phyloP scores from a whole-genome alignment of 2,797 vertebrate species.

The Phataginus tricuspis region DNA sequence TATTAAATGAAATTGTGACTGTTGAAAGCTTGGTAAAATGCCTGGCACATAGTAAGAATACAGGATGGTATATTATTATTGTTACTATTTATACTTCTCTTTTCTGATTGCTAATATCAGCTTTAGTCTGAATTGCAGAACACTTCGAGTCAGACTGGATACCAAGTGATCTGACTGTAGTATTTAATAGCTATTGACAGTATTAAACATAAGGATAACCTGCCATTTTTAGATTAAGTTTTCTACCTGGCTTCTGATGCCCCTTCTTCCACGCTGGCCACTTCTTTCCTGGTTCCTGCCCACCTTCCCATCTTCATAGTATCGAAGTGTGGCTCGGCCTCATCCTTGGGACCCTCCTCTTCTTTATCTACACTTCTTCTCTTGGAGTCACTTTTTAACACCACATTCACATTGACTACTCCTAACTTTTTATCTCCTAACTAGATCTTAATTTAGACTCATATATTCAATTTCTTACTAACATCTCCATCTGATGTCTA shows the following conservation, averaged over 20 bases:
- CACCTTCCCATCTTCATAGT: neutral
- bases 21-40: neutral
- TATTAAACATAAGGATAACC: too few relatives aligned
- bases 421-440: constrained; percentile 24
- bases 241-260: neutral
- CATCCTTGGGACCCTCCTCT: neutral
- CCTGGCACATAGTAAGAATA: neutral
- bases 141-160: neutral
- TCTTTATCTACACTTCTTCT: neutral
- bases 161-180: neutral
- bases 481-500: constrained; percentile 1
- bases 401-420: neutral
- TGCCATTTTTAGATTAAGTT: neutral
- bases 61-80: neutral
- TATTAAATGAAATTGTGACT: neutral
- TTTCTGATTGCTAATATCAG: neutral
- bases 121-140: neutral
- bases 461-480: constrained; percentile 1
- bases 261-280: neutral
- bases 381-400: constrained; percentile 5
- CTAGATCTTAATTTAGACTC: constrained; percentile 13
- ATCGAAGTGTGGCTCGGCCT: neutral
- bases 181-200: neutral
- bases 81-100: neutral
- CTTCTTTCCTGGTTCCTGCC: neutral